Evolutionary conservation across 2,888 invertebrate genomes (phyloP), one percentile per base, ranked within the genome.

Genomic region (Helleia helle): DNA sequence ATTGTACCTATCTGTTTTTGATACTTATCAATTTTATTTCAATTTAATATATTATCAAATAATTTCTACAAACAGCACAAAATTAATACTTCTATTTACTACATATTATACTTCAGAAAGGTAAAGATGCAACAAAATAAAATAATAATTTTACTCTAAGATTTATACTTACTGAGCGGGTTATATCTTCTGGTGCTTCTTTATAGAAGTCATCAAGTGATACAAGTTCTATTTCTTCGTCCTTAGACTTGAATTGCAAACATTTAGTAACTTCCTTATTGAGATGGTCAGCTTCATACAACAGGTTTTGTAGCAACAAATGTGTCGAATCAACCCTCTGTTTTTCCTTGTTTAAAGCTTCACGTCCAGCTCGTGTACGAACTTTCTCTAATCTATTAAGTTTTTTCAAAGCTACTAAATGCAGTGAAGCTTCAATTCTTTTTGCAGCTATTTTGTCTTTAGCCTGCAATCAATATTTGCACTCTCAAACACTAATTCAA

Each of bases 211-310:
- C 93, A 42, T 93, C 91, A 38, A 93, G 86, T 0, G 93, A 75
- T 1, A 98, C 92, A 37, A 98, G 84, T 59, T 96, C 93, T 57
- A 98, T 95, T 61, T 93, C 92, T 75, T 97, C 95, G 87, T 97
- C 96, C 69, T 95, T 94, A 6, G 97, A 97, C 65, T 95, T 97
- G 66, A 97, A 97, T 63, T 97, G 95, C 44, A 96, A 87, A 63
- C 97, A 97, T 61, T 96, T 95, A 12, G 93, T 91, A n/a, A 96
- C 95, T 87, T 98, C 97, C 55, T 95, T 95, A 54, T 95, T 93
- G 12, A 98, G 85, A 81, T 98, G 96, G 64, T 95, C 93, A 5
- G 94, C 92, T 86, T 98, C 98, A 69, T 98, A 98, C 3, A 97
- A 80, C 38, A 98, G 86, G 79, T 98, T 98, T 74, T 98, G 97